These are phyloP conservation scores for Hyalella azteca DNA, from an alignment of 2,888 invertebrate genomes.

Conservation along the genomic window DNA sequence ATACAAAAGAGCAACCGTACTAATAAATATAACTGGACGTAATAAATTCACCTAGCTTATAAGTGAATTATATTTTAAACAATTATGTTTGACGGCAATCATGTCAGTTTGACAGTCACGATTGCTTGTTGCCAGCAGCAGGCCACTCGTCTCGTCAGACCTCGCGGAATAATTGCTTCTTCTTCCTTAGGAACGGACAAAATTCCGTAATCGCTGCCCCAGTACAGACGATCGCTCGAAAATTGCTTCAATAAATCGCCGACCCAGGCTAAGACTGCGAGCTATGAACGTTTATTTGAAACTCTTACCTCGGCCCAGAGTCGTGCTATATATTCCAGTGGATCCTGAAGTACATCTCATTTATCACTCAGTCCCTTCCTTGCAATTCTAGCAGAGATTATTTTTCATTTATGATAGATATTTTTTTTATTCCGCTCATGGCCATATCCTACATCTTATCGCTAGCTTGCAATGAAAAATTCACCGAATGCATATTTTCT, in stretches of 20 bases:
- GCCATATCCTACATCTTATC: too few relatives aligned
- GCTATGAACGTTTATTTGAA: conserved; percentile 12
- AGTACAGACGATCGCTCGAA: neutral
- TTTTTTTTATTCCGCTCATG: too few relatives aligned
- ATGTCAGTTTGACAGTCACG: too few relatives aligned
- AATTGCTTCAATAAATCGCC: conserved; percentile 5
- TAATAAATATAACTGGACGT: neutral
- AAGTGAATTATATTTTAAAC: too few relatives aligned
- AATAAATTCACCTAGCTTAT: too few relatives aligned
- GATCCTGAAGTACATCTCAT: neutral
- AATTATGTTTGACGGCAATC: too few relatives aligned
- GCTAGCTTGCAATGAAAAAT: too few relatives aligned
- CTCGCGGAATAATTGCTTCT: too few relatives aligned
- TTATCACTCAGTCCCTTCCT: neutral
- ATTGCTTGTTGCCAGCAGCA: too few relatives aligned
- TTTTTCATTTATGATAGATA: too few relatives aligned
- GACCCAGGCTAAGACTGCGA: conserved; percentile 1
- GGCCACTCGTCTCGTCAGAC: neutral
- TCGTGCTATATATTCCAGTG: neutral
- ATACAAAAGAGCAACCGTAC: too few relatives aligned
- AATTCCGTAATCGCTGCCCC: neutral
- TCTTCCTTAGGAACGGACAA: neutral
- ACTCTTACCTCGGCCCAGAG: neutral
- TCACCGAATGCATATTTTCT: too few relatives aligned
- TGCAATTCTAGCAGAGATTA: neutral